phyloP scores from a whole-genome alignment of 1,140 invertebrate genomes.

The Sitophilus oryzae region DNA sequence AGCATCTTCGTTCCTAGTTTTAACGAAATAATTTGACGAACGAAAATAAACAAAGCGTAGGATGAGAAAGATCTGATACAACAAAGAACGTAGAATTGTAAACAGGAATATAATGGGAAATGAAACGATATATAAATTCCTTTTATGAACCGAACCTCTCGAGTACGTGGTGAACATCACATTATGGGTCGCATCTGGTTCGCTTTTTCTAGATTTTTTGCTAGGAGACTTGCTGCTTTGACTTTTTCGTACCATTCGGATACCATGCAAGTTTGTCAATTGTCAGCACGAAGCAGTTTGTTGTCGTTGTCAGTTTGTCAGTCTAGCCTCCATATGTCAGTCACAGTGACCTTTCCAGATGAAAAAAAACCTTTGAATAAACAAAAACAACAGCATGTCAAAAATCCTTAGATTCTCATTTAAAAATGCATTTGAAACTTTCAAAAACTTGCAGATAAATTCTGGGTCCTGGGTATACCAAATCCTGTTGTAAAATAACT shows the following conservation, averaged over 20 bases:
- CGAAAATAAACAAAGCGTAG: constrained; percentile 77
- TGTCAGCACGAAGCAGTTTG: no score
- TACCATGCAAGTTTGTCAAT: constrained; percentile 25
- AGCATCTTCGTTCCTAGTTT: constrained; percentile 49
- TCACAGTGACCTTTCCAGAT: no score
- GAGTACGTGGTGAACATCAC: constrained; percentile 38
- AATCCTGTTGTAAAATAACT: no score
- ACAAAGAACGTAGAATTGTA: constrained; percentile 68
- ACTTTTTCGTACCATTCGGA: constrained; percentile 44
- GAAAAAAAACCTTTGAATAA: no score
- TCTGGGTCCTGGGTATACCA: no score
- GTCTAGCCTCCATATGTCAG: no score
- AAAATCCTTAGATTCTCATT: no score
- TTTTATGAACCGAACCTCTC: constrained; percentile 68
- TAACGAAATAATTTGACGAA: constrained; percentile 58
- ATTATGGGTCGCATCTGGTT: constrained; percentile 36
- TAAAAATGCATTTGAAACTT: no score
- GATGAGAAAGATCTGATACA: constrained; percentile 79
- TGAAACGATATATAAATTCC: constrained; percentile 78
- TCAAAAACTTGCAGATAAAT: no score
- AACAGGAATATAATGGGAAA: constrained; percentile 79
- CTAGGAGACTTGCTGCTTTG: constrained; percentile 43
- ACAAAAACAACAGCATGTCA: no score
- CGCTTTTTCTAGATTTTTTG: constrained; percentile 43
- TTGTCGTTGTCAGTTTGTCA: no score